These are phyloP conservation scores for Mormyrus iriodes DNA, from an alignment of 2,113 vertebrate species.

Conservation along the genomic window DNA sequence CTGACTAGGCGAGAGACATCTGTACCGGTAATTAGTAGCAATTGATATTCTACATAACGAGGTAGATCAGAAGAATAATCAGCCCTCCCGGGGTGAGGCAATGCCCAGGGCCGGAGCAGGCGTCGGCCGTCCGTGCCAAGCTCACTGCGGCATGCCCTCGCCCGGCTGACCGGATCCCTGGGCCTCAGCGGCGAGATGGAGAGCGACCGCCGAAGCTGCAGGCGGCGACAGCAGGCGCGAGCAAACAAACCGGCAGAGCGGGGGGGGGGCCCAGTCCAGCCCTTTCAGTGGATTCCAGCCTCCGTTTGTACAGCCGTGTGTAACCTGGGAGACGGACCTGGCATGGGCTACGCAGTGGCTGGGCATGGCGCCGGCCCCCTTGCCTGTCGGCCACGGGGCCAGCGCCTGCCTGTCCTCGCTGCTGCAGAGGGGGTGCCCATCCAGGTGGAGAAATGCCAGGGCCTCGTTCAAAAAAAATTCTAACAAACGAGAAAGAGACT, in stretches of 20 bases:
- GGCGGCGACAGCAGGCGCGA: slow-evolving; percentile 29
- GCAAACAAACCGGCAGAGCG: slow-evolving; percentile 13
- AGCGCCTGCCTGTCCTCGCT: slow-evolving; percentile 13
- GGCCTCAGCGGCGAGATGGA: neutral
- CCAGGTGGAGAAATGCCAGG: slow-evolving; percentile 30
- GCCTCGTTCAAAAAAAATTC: neutral
- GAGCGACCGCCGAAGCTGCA: slow-evolving; percentile 21
- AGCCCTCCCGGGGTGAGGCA: neutral
- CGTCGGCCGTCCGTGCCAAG: slow-evolving; percentile 2
- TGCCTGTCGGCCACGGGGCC: slow-evolving; percentile 23
- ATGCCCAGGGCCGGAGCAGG: neutral
- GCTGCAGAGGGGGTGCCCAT: neutral
- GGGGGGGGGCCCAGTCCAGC: neutral
- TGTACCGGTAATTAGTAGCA: slow-evolving; percentile 22
- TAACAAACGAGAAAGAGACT: neutral
- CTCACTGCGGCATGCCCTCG: neutral
- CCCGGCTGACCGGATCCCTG: slow-evolving; percentile 20
- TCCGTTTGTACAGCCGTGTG: slow-evolving; percentile 52
- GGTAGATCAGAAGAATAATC: slow-evolving; percentile 16
- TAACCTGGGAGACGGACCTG: slow-evolving; percentile 25
- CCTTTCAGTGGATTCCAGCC: slow-evolving; percentile 28
- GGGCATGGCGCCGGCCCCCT: slow-evolving; percentile 34
- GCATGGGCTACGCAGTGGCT: slow-evolving; percentile 24
- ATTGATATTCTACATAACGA: slow-evolving; percentile 3
- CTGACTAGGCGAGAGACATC: slow-evolving; percentile 13